Evolutionary conservation across 2,797 vertebrate species (phyloP).

Genomic region (Melanogrammus aeglefinus): DNA sequence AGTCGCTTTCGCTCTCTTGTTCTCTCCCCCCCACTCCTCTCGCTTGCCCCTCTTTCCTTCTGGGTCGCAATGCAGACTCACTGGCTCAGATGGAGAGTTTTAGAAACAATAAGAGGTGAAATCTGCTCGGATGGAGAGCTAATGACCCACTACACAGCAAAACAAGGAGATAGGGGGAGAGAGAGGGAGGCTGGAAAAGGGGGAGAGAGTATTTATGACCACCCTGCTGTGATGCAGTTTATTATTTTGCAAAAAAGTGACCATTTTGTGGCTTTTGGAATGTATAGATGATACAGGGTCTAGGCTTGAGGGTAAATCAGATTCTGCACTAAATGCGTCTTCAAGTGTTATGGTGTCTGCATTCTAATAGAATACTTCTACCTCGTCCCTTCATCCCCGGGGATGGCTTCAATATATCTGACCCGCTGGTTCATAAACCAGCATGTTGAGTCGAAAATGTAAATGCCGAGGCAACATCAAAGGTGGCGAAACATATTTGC

Average conservation of each 20-base stretch:
- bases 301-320: not conserved
- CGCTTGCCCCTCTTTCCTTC: conserved; percentile 35
- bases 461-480: too few species aligned
- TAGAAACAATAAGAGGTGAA: conserved; percentile 45
- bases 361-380: not conserved
- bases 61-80: conserved; percentile 32
- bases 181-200: too few species aligned
- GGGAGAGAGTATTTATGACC: conserved; percentile 17
- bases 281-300: not conserved
- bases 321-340: not conserved
- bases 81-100: conserved; percentile 33
- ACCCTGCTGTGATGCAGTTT: conserved; percentile 11
- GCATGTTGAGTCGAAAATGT: too few species aligned
- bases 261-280: conserved; percentile 5
- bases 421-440: too few species aligned
- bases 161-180: not conserved
- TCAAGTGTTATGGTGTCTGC: not conserved
- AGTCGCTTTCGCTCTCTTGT: not conserved
- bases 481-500: too few species aligned
- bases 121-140: conserved; percentile 42
- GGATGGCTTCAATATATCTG: too few species aligned
- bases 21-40: conserved; percentile 23
- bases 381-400: too few species aligned
- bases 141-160: conserved; percentile 32
- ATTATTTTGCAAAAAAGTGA: not conserved